Base-by-base conservation (phyloP, 2,113 vertebrate species). In the Centropus bengalensis region DNA sequence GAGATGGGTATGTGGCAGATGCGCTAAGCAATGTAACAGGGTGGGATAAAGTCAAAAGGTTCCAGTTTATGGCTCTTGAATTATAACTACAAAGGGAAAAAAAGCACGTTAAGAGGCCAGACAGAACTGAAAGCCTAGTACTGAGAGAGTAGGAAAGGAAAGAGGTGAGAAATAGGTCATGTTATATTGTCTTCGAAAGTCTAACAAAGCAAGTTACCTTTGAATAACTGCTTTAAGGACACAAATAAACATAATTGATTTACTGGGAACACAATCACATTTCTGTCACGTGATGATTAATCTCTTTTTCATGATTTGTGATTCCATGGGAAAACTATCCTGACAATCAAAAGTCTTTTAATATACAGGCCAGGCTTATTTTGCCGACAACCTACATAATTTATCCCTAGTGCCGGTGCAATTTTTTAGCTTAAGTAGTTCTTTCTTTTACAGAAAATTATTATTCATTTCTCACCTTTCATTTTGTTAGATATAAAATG, bases 21-120 rank as follows among this genome's bases (percentile, higher is more conserved):
- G 27, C 3, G 22, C 22, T 26, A 38, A 22, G 44, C 69, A 87
- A 66, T 0, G 1, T 23, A n/a, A 59, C 0, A 4, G 59, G 47
- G 32, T 28, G 88, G 56, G 60, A 84, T 0, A 0, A 9, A 93
- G 38, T 44, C 2, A 6, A 24, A 63, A 63, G 18, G 14, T 27
- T 23, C 30, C 19, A 23, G 9, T 66, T 15, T 55, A 24, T 36
- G 62, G 40, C 27, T 32, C 17, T 58, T n/a, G 30, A 88, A 58
- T 11, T 10, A 9, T 21, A 59, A 44, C 32, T 38, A 51, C 44
- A 42, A 42, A 69, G 32, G 22, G 2, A 7, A 52, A 32, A 88
- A 58, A 88, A 58, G 60, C 1, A 1, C 23, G 22, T 45, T 70
- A 14, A 59, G 20, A 70, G 45, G 19, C 23, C 14, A 33, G 18